A percentile compares a stretch with the other conserved stretches of the same genome.
phyloP scores from a whole-genome alignment of 2,113 vertebrate genomes.

The Pterocles orientalis region DNA sequence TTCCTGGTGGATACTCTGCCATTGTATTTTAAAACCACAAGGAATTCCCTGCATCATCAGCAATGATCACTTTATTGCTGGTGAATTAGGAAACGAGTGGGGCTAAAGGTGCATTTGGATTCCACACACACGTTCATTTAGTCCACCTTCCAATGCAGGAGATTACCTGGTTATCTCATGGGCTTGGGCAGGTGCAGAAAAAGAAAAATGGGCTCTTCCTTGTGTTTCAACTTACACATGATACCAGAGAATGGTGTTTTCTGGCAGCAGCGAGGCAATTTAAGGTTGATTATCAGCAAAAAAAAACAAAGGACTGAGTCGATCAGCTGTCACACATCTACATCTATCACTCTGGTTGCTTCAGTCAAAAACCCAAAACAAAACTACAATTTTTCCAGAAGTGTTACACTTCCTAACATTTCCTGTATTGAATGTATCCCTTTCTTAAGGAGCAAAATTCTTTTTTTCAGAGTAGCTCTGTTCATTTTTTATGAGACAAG shows the following conservation, averaged over 20 bases:
- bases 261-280: not conserved
- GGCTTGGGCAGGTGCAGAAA: not conserved
- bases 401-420: not conserved
- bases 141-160: not conserved
- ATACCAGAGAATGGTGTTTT: not conserved
- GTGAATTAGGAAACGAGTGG: not conserved
- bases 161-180: not conserved
- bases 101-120: not conserved
- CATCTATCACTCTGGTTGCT: not conserved
- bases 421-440: not conserved
- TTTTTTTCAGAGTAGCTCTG: not conserved
- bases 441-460: not conserved
- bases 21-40: constrained; percentile 53
- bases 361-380: not conserved
- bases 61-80: constrained; percentile 21
- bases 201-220: not conserved
- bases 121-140: not conserved
- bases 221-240: not conserved
- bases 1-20: constrained; percentile 30
- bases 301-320: not conserved
- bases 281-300: not conserved
- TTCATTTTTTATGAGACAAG: not conserved
- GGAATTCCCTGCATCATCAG: constrained; percentile 59
- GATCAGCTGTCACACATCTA: not conserved
- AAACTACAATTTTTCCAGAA: not conserved